Percentiles rank a stretch among this genome's conserved stretches.
Evolutionary conservation across 2,888 invertebrate genomes (phyloP).

Genomic region (Nematopogon swammerdamellus): DNA sequence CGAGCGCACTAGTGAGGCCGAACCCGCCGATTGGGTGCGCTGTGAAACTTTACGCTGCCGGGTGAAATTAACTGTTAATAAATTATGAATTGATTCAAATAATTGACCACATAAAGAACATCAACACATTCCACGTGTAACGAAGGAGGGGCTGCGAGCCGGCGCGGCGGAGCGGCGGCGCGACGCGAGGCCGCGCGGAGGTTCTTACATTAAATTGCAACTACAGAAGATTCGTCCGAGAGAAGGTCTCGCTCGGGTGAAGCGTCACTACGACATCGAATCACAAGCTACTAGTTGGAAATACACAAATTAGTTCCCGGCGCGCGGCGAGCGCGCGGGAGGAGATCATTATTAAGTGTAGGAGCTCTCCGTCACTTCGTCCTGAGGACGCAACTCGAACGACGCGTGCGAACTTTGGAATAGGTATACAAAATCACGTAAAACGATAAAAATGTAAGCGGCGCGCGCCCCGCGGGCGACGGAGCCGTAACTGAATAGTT

Average conservation of each 20-base stretch:
- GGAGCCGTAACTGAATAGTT: neutral
- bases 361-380: neutral
- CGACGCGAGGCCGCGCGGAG: too few species aligned
- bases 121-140: neutral
- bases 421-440: neutral
- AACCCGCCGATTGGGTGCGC: neutral
- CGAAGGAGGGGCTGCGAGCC: too few species aligned
- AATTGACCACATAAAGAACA: neutral
- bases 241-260: neutral
- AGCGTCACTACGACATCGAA: neutral
- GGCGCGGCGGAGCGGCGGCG: too few species aligned
- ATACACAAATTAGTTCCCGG: neutral
- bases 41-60: neutral
- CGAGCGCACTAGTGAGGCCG: too few species aligned
- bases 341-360: neutral
- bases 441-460: neutral
- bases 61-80: neutral
- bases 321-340: neutral
- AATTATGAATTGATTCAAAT: neutral
- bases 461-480: neutral
- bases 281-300: neutral
- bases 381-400: too few species aligned
- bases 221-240: too few species aligned
- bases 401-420: neutral
- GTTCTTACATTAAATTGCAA: too few species aligned